Evolutionary conservation across 1,140 invertebrate genomes (phyloP).

Genomic region (Musca vetustissima): DNA sequence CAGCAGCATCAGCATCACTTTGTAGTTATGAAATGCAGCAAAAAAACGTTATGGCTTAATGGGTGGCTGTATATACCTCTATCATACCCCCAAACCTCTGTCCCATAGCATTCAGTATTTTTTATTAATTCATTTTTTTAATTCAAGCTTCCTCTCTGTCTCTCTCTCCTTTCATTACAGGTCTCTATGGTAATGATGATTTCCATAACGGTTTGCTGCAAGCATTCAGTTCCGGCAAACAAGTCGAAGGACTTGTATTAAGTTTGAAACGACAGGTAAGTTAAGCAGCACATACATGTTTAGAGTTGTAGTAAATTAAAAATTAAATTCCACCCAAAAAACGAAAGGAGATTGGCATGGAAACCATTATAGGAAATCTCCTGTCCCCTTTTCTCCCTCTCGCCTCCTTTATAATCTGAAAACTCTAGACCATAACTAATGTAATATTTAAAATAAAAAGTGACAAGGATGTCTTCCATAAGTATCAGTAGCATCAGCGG

Average conservation of each 20-base stretch:
- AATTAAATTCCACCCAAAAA: too few species aligned
- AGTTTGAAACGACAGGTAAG: slow-evolving; percentile 71
- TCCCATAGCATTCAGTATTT: not conserved
- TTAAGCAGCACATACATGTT: not conserved
- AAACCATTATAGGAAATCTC: too few species aligned
- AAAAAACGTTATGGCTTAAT: not conserved
- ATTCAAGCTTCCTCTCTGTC: not conserved
- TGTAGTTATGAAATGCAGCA: not conserved
- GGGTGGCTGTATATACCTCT: not conserved
- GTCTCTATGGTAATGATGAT: slow-evolving; percentile 92
- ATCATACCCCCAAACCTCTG: not conserved
- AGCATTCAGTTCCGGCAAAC: slow-evolving; percentile 74
- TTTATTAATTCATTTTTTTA: not conserved
- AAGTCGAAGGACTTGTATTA: slow-evolving; percentile 73
- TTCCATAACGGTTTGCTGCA: slow-evolving; percentile 85
- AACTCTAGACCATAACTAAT: too few species aligned
- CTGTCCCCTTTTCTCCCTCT: too few species aligned
- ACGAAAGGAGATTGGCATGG: too few species aligned
- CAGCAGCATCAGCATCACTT: too few species aligned
- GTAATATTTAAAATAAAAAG: too few species aligned
- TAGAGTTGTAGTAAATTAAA: too few species aligned
- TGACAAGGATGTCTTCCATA: too few species aligned
- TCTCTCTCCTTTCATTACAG: slow-evolving; percentile 45
- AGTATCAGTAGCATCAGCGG: too few species aligned
- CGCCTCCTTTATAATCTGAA: too few species aligned